Conservation (phyloP, 2,888 invertebrate genomes). For the Dendrolimus houi region DNA sequence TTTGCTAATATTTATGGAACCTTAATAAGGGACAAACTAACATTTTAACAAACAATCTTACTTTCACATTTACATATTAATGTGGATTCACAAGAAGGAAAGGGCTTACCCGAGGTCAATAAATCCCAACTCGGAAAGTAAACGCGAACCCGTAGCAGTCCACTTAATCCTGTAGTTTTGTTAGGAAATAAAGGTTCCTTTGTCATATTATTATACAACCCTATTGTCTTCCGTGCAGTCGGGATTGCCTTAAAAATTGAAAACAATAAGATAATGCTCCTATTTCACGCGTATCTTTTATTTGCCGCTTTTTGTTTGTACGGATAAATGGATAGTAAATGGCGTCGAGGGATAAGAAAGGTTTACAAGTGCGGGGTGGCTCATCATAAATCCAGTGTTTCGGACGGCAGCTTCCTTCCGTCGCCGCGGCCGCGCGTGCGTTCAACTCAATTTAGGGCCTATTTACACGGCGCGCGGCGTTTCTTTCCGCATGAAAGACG, state of each 20-base stretch:
- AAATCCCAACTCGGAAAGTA: constrained; percentile 1
- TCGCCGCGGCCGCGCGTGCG: constrained; percentile 38
- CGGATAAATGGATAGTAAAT: constrained; percentile 18
- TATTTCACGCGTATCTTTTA: neutral
- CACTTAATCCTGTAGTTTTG: neutral
- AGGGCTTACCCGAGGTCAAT: no score
- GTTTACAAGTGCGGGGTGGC: constrained; percentile 32
- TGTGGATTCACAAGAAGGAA: no score
- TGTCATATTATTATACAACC: neutral
- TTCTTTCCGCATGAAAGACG: no score
- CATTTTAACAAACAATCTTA: no score
- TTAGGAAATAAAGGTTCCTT: neutral
- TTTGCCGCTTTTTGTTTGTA: constrained; percentile 5
- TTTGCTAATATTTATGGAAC: no score
- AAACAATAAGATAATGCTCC: neutral
- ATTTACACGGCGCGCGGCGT: no score
- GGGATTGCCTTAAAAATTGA: neutral
- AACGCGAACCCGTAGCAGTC: constrained; percentile 28
- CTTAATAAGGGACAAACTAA: no score
- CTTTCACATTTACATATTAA: no score
- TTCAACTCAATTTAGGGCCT: constrained; percentile 5
- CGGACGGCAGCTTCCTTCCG: constrained; percentile 49
- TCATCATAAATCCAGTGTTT: constrained; percentile 47
- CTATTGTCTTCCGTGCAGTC: neutral
- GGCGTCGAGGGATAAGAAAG: constrained; percentile 19